Conservation (phyloP, 2,888 invertebrate species). For the Scrobipalpa atriplicella region DNA sequence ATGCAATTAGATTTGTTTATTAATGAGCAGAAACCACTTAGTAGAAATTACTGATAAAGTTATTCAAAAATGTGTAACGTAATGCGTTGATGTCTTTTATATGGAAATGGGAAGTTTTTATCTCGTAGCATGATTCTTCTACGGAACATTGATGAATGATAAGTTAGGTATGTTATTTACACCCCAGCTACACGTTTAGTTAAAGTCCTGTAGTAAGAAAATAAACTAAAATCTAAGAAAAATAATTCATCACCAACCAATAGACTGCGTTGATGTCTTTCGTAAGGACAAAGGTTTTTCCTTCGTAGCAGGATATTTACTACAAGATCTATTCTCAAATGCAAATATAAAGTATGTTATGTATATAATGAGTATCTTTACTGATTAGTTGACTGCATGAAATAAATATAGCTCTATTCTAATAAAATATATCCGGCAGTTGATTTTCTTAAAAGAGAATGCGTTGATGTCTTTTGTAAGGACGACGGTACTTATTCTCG, state of each 20-base stretch:
- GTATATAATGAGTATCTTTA: not conserved
- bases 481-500: too few species aligned
- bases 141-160: not conserved
- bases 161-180: not conserved
- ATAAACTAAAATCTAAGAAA: too few species aligned
- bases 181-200: not conserved
- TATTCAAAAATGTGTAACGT: not conserved
- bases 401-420: too few species aligned
- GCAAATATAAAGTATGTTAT: too few species aligned
- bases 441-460: too few species aligned
- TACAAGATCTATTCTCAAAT: not conserved
- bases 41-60: too few species aligned
- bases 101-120: not conserved
- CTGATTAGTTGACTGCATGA: too few species aligned
- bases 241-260: too few species aligned
- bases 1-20: too few species aligned
- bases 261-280: slow-evolving; percentile 7
- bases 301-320: not conserved
- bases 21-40: too few species aligned
- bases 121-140: not conserved
- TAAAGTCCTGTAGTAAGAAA: not conserved
- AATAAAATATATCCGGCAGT: too few species aligned
- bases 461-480: too few species aligned
- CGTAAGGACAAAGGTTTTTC: not conserved
- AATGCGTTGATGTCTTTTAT: not conserved